phyloP scores from a whole-genome alignment of 2,797 vertebrate species.

The Leucoraja ocellata region DNA sequence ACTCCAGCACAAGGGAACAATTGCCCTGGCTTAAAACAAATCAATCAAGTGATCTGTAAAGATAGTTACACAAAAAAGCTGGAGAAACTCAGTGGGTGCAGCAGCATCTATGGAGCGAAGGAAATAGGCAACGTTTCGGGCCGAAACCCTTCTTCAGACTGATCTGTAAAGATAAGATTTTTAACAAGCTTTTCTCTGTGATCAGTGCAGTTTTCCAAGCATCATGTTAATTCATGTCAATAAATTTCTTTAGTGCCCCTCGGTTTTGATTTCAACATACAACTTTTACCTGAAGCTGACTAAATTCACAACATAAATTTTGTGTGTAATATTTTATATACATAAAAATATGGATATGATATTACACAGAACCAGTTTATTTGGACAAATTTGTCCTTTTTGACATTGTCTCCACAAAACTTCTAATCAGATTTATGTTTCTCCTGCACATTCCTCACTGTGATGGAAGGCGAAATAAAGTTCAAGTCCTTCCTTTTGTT shows the following conservation, averaged over 20 bases:
- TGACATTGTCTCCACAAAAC: background rate
- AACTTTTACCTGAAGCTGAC: background rate
- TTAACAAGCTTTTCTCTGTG: constrained; percentile 55
- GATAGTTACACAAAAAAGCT: no score
- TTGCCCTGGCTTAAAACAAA: constrained; percentile 59
- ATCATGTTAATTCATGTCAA: constrained; percentile 51
- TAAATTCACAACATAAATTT: background rate
- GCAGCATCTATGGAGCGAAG: no score
- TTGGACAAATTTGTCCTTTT: background rate
- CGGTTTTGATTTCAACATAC: background rate
- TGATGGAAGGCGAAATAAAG: no score
- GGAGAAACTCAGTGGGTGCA: no score
- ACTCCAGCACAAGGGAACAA: constrained; percentile 54
- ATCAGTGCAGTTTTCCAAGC: constrained; percentile 44
- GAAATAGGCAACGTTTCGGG: no score
- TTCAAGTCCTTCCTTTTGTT: no score
- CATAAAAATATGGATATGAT: background rate
- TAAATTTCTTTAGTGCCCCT: constrained; percentile 44
- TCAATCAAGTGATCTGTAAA: constrained; percentile 54
- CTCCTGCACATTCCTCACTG: no score
- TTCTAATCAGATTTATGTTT: background rate
- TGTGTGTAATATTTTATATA: background rate
- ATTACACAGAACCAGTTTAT: background rate
- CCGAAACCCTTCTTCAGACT: no score
- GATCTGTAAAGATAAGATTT: constrained; percentile 41